Base-by-base conservation (phyloP, 35 echinoderm and acorn worm genomes). In the Ptychodera flava region DNA sequence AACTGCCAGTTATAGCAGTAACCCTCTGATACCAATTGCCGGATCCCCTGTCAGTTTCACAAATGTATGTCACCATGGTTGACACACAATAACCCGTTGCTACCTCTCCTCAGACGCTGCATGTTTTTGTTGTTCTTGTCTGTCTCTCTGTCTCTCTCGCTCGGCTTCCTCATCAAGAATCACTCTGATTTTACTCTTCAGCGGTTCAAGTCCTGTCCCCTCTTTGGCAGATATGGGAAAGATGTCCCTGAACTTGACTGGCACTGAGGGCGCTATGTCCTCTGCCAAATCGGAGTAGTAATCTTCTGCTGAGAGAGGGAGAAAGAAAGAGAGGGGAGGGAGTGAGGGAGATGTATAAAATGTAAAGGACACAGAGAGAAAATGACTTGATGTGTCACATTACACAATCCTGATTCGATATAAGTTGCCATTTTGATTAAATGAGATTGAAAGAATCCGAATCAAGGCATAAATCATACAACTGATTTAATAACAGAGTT, bases 191-290 rank as follows among this genome's bases (percentile, higher is more conserved):
- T 84, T 93, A 1, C 83, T 30, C 30, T 87, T 89, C 37, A 93
- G 90, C 78, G 80, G 34, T 34, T 91, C 83, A 0, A 93, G 37
- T 28, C 92, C 87, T 16, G 36, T 28, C 12, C 79, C 80, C 31
- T 92, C 45, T 82, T 91, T 88, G 35, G 95, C 95, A 22, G 92
- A 97, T 12, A 97, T 93, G 16, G 78, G 52, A 78, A 97, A 77
- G 77, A 90, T 84, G 36, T 97, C 95, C 76, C 78, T 86, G 78
- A 97, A 97, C 30, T 76, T 79, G 22, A 97, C 91, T 1, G 77
- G 84, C 16, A 38, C 52, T 80, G 80, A 78, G 78, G 89, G 38
- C 36, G 35, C 38, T 28, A 80, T 31, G 28, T 86, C 34, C 31
- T 88, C 34, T 36, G 80, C 35, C 29, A 89, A 83, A 31, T 31